Evolutionary conservation across 2,797 vertebrate genomes (phyloP).

Genomic region (Enteromius fasciolatus): DNA sequence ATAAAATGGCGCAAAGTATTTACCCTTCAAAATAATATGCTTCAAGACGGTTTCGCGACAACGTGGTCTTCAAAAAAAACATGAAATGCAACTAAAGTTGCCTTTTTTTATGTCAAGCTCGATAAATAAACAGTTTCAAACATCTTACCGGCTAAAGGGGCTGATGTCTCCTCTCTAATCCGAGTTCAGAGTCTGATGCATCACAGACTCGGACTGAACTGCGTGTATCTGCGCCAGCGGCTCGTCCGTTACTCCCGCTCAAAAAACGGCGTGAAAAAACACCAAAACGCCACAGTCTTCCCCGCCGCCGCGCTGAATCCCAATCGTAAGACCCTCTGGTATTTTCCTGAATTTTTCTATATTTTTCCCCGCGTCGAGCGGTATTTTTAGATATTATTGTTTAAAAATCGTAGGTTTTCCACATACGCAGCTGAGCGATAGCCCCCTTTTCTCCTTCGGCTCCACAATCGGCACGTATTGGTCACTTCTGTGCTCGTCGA

Average conservation of each 20-base stretch:
- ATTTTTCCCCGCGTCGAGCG: conserved; percentile 43
- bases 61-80: neutral
- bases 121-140: neutral
- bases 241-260: conserved; percentile 62
- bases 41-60: conserved; percentile 5
- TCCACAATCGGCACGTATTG: conserved; percentile 7
- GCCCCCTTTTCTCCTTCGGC: conserved; percentile 45
- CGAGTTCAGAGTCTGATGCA: conserved; percentile 15
- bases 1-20: conserved; percentile 51
- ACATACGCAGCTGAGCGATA: conserved; percentile 42
- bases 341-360: conserved; percentile 55
- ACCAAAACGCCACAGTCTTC: conserved; percentile 31
- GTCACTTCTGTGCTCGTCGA: conserved; percentile 22
- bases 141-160: conserved; percentile 34
- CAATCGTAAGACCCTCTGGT: neutral
- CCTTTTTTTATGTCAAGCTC: neutral
- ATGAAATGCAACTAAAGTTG: neutral
- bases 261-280: conserved; percentile 54
- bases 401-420: conserved; percentile 47
- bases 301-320: neutral
- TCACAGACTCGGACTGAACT: conserved; percentile 17
- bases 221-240: conserved; percentile 50
- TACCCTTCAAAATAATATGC: neutral
- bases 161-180: conserved; percentile 18
- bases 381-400: conserved; percentile 53